Base-by-base conservation (phyloP, 2,797 vertebrate species). In the Anguilla pacifica region DNA sequence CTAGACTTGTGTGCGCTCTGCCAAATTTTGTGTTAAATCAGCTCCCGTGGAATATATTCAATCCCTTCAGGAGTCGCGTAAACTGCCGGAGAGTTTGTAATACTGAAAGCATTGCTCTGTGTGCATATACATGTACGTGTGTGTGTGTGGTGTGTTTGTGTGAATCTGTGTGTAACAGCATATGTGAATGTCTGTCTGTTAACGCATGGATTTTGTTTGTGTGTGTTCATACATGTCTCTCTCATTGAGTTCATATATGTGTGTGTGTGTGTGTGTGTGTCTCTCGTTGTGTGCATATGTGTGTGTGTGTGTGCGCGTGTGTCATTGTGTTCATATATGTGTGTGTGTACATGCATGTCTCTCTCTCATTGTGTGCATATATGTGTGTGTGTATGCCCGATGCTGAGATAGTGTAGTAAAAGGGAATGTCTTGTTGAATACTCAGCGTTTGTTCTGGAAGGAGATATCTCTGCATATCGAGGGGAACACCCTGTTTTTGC, bases 351-450 rank as follows among this genome's bases (percentile, higher is more conserved):
- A 0, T 5, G 49, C 0, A 31, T 64, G 10, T 87, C 5, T 3
- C 59, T 11, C 0, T 28, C 15, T 1, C 0, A 46, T 59, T 22
- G 25, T 39, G 31, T 43, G 51, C 59, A 61, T 5, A 22, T 0
- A 11, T 61, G 59, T 61, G 59, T 2, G 59, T 61, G 57, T 19
- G 59, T 22, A 61, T 3, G 59, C 87, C 88, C 89, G 88, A 67
- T 43, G 85, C 67, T 83, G 64, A 91, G 64, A 67, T 59, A 81
- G 86, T 70, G 35, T 7, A 53, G 43, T 51, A n/a, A 85, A 83
- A 79, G 79, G 31, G 51, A 88, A 86, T 64, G 2, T 35, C 11
- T 43, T 77, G 13, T 35, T 64, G 55, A 28, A 43, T 11, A 25
- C 53, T 25, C 53, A 85, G 57, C 9, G 31, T 85, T 61, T 61